A percentile compares a stretch with the other conserved stretches of the same genome.
Evolutionary conservation across 2,888 invertebrate genomes (phyloP).

Genomic region (Ophion slaviceki): DNA sequence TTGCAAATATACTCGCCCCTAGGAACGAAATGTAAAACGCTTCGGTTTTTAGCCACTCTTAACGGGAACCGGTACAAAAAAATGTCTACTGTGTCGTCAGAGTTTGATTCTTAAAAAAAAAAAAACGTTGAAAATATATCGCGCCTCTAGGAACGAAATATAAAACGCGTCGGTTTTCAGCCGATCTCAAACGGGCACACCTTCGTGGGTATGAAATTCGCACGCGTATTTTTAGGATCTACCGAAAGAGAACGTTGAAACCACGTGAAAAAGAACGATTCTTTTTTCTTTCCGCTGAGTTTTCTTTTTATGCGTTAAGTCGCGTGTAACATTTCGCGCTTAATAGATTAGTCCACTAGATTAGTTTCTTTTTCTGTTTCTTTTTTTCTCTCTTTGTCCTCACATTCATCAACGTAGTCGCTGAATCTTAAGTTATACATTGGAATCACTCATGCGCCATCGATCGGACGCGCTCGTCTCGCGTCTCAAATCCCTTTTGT

Average conservation of each 20-base stretch:
- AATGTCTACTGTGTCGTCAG: not conserved
- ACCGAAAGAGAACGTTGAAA: constrained; percentile 43
- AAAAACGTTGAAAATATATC: not conserved
- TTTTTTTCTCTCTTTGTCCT: constrained; percentile 1
- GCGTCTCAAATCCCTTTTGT: not conserved
- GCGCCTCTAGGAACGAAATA: not conserved
- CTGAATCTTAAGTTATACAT: constrained; percentile 57
- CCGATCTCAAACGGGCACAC: not conserved
- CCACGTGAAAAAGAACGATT: constrained; percentile 37
- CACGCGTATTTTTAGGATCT: constrained; percentile 37
- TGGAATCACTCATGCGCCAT: constrained; percentile 59
- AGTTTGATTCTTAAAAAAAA: not conserved
- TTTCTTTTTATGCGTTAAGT: constrained; percentile 12
- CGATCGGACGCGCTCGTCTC: constrained; percentile 6
- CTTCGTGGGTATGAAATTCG: constrained; percentile 37
- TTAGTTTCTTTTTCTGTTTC: constrained; percentile 29
- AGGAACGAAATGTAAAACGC: not conserved
- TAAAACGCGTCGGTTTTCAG: not conserved
- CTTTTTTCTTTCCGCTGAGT: constrained; percentile 5
- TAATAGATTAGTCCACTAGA: constrained; percentile 54
- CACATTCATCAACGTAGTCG: constrained; percentile 23
- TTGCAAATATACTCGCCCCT: too few species aligned
- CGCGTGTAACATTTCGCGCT: constrained; percentile 22
- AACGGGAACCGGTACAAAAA: not conserved
- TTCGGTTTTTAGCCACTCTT: not conserved